Conservation (phyloP, 2,113 vertebrate genomes). For the Pitta sordida region DNA sequence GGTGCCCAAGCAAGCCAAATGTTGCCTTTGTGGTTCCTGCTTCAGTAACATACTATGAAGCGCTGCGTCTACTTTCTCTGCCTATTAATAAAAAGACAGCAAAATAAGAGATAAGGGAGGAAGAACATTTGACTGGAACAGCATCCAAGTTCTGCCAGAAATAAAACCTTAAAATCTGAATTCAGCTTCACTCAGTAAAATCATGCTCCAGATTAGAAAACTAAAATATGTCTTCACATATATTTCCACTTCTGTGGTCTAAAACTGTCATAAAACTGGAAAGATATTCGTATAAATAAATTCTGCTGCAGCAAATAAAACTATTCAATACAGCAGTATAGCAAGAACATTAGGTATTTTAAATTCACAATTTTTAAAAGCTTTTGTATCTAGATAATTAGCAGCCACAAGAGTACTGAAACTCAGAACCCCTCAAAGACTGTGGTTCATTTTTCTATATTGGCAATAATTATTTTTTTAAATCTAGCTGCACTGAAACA, state of each 20-base stretch:
- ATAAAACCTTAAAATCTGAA: background rate
- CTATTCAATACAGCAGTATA: background rate
- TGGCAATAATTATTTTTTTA: background rate
- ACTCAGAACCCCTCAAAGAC: background rate
- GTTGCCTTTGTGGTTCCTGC: slow-evolving; percentile 95
- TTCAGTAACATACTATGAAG: slow-evolving; percentile 95
- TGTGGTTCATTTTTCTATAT: background rate
- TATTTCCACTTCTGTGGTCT: background rate
- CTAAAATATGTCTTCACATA: background rate
- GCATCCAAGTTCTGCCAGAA: background rate
- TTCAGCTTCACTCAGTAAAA: background rate
- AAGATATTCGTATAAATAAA: background rate
- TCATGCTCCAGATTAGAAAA: background rate
- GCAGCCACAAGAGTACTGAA: background rate
- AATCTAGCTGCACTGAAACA: background rate
- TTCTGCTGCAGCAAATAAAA: background rate
- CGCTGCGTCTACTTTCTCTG: slow-evolving; percentile 96
- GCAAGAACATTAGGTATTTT: background rate
- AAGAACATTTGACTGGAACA: background rate
- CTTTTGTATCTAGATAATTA: background rate
- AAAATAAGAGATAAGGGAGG: background rate
- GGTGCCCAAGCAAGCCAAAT: slow-evolving; percentile 94
- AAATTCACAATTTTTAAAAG: background rate
- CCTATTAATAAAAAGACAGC: slow-evolving; percentile 67
- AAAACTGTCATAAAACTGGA: background rate